These are phyloP conservation scores for Nephrotoma guestfalica DNA, from an alignment of 2,888 invertebrate species.

Conservation along the genomic window DNA sequence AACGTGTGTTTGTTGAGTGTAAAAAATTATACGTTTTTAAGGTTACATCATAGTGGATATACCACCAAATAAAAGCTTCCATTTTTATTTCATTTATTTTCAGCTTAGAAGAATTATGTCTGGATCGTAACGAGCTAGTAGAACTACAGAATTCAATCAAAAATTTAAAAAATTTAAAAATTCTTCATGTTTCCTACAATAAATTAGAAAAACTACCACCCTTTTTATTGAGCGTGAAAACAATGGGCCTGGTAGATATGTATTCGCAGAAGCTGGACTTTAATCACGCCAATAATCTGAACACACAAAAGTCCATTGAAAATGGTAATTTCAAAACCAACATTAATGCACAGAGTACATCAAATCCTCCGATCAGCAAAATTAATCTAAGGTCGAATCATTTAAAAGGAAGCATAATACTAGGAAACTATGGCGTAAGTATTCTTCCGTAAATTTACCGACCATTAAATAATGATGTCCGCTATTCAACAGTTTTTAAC, in stretches of 20 bases:
- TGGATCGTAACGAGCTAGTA: conserved; percentile 56
- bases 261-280: conserved; percentile 11
- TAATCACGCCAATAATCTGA: not conserved
- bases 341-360: not conserved
- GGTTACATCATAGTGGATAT: not conserved
- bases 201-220: conserved; percentile 35
- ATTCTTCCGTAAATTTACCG: not conserved
- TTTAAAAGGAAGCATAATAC: conserved; percentile 67
- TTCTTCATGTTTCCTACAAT: conserved; percentile 44
- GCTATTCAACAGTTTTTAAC: conserved; percentile 49
- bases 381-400: conserved; percentile 65
- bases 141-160: conserved; percentile 44
- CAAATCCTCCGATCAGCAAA: conserved; percentile 42
- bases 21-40: not conserved
- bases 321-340: not conserved
- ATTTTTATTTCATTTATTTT: conserved; percentile 14
- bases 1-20: not conserved
- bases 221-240: conserved; percentile 39
- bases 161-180: conserved; percentile 42
- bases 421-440: conserved; percentile 72
- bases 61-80: not conserved
- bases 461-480: conserved; percentile 4
- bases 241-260: conserved; percentile 26
- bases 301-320: not conserved
- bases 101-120: conserved; percentile 55